These are phyloP conservation scores for Sminthopsis crassicaudata DNA, from an alignment of 2,113 vertebrate genomes.

Conservation along the genomic window DNA sequence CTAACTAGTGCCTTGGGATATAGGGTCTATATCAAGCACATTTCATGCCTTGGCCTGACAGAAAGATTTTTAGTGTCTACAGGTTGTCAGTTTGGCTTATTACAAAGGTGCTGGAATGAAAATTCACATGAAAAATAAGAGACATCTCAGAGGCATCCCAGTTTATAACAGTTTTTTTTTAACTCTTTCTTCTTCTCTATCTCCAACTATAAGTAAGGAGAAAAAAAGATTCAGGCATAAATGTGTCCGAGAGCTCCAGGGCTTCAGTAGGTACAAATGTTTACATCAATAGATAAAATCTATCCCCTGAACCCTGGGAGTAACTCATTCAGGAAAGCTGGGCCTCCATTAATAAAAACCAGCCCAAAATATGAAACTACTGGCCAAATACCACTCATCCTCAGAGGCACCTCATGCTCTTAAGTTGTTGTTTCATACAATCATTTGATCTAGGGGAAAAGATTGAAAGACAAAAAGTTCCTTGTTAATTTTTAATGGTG, in stretches of 20 bases:
- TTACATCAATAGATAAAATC: neutral
- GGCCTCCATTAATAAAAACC: neutral
- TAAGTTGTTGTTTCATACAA: slow-evolving; percentile 43
- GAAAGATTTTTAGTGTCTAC: slow-evolving; percentile 1
- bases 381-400: slow-evolving; percentile 27
- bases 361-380: slow-evolving; percentile 36
- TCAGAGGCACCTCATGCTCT: slow-evolving; percentile 18
- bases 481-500: slow-evolving; percentile 80
- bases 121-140: neutral
- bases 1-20: neutral
- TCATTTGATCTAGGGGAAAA: slow-evolving; percentile 68
- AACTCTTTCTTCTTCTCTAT: neutral
- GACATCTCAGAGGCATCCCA: slow-evolving; percentile 1
- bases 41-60: neutral
- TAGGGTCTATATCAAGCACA: neutral
- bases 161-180: neutral
- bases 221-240: neutral
- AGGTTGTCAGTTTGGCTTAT: slow-evolving; percentile 30
- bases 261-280: slow-evolving; percentile 22
- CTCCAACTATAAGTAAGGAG: neutral
- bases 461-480: slow-evolving; percentile 52
- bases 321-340: neutral
- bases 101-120: slow-evolving; percentile 3
- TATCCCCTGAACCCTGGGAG: slow-evolving; percentile 16
- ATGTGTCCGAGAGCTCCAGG: neutral